phyloP scores from a whole-genome alignment of 2,797 vertebrate genomes.

The Hypotaenidia philippensis region DNA sequence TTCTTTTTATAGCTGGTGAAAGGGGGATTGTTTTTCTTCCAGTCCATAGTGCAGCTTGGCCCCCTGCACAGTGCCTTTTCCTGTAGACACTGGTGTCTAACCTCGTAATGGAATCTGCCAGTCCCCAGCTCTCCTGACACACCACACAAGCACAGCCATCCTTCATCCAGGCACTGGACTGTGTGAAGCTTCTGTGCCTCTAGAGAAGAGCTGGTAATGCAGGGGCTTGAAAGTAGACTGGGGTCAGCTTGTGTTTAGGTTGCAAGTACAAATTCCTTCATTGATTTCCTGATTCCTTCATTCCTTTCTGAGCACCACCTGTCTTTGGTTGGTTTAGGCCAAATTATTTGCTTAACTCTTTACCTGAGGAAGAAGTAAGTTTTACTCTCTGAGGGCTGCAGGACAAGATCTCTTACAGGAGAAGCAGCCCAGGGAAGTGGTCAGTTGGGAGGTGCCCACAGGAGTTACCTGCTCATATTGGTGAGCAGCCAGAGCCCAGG shows the following conservation, averaged over 20 bases:
- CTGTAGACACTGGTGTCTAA: background rate
- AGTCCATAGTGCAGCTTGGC: background rate
- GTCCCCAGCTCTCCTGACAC: background rate
- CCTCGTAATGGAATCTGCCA: background rate
- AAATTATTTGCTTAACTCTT: background rate
- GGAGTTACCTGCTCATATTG: background rate
- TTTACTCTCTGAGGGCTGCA: background rate
- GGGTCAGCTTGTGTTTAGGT: background rate
- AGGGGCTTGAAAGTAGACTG: background rate
- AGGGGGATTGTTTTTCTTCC: background rate
- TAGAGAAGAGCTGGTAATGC: background rate
- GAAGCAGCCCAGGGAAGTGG: background rate
- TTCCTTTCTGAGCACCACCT: background rate
- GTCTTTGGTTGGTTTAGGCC: background rate
- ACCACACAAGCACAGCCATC: rapidly evolving
- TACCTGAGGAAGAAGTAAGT: background rate
- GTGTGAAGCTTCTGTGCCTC: background rate
- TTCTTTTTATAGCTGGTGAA: background rate
- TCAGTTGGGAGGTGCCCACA: background rate
- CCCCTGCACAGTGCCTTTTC: background rate
- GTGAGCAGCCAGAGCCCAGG: background rate
- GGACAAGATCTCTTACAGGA: background rate
- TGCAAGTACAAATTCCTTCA: background rate
- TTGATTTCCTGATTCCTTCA: no score
- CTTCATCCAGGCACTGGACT: background rate